Percentiles rank a stretch among this genome's conserved stretches.
Evolutionary conservation across 2,797 vertebrate species (phyloP).

Genomic region (Intellagama lesueurii): DNA sequence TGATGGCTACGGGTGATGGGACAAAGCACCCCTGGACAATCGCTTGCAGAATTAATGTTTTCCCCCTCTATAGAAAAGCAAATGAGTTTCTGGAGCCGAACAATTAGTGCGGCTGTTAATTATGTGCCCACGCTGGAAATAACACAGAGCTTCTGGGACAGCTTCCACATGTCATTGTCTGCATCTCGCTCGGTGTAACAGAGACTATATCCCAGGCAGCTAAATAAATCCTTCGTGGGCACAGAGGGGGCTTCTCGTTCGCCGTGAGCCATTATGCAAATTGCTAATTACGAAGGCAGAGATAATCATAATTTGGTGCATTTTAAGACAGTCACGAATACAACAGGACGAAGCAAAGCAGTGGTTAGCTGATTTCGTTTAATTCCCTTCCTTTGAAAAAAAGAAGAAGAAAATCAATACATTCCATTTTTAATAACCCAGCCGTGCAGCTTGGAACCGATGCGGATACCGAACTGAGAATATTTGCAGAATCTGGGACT

Average conservation of each 20-base stretch:
- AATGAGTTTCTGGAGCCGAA: slow-evolving; percentile 78
- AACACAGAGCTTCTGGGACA: slow-evolving; percentile 74
- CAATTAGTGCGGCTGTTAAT: slow-evolving; percentile 78
- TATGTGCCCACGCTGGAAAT: slow-evolving; percentile 70
- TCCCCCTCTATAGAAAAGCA: slow-evolving; percentile 74
- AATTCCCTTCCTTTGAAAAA: slow-evolving; percentile 37
- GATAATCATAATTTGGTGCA: slow-evolving; percentile 78
- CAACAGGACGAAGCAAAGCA: slow-evolving; percentile 71
- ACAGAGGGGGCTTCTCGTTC: slow-evolving; percentile 74
- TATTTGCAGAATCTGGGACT: neutral
- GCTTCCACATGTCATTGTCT: slow-evolving; percentile 73
- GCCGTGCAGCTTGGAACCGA: neutral
- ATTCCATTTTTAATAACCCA: neutral
- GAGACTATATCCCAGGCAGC: slow-evolving; percentile 76
- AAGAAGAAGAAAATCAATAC: slow-evolving; percentile 42
- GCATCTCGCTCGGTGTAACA: slow-evolving; percentile 71
- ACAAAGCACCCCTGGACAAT: slow-evolving; percentile 51
- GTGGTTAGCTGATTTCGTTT: slow-evolving; percentile 62
- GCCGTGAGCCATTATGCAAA: slow-evolving; percentile 77
- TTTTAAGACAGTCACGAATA: slow-evolving; percentile 71
- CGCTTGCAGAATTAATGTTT: slow-evolving; percentile 72
- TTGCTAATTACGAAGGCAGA: slow-evolving; percentile 78
- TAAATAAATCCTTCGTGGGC: slow-evolving; percentile 77
- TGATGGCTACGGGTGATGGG: slow-evolving; percentile 36
- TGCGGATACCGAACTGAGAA: neutral